A percentile compares a stretch with the other conserved stretches of the same genome.
These are phyloP conservation scores for Zaprionus africanus DNA, from an alignment of 1,140 invertebrate species.

Conservation along the genomic window DNA sequence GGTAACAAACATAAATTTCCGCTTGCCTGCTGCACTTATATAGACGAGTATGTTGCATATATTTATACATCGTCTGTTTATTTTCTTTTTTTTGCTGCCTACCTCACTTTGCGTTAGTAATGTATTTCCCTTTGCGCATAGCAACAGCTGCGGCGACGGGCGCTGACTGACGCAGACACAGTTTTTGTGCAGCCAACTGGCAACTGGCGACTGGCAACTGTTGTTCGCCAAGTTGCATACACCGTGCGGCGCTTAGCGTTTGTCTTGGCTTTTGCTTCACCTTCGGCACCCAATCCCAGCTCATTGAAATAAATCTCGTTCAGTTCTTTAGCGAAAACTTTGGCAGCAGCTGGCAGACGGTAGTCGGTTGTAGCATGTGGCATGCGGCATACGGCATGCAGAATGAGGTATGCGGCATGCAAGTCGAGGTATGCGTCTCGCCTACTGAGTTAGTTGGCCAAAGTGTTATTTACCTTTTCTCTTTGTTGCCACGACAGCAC, in stretches of 20 bases:
- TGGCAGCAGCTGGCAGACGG: conserved; percentile 17
- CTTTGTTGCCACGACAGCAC: conserved; percentile 55
- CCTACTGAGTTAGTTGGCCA: conserved; percentile 53
- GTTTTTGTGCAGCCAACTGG: conserved; percentile 29
- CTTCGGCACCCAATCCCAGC: conserved; percentile 26
- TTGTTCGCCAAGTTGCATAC: conserved; percentile 42
- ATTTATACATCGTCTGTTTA: not conserved
- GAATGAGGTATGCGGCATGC: conserved; percentile 17
- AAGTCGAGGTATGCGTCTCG: conserved; percentile 47
- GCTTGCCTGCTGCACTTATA: conserved; percentile 29
- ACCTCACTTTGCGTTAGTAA: conserved; percentile 54
- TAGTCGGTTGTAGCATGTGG: conserved; percentile 8
- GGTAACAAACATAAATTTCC: conserved; percentile 67
- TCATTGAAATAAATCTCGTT: conserved; percentile 75
- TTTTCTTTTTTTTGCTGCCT: not conserved
- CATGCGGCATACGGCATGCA: not conserved
- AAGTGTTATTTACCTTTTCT: conserved; percentile 79
- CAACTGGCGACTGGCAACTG: conserved; percentile 48
- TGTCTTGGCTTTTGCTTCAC: conserved; percentile 36
- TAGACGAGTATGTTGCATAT: conserved; percentile 4
- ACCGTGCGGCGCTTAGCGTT: conserved; percentile 10
- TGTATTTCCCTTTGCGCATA: conserved; percentile 65
- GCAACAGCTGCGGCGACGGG: conserved; percentile 37
- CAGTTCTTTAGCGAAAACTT: conserved; percentile 62
- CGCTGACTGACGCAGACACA: conserved; percentile 43